These are phyloP conservation scores for Anoncus sp. DNA, from an alignment of 2,888 invertebrate genomes.

Conservation along the genomic window DNA sequence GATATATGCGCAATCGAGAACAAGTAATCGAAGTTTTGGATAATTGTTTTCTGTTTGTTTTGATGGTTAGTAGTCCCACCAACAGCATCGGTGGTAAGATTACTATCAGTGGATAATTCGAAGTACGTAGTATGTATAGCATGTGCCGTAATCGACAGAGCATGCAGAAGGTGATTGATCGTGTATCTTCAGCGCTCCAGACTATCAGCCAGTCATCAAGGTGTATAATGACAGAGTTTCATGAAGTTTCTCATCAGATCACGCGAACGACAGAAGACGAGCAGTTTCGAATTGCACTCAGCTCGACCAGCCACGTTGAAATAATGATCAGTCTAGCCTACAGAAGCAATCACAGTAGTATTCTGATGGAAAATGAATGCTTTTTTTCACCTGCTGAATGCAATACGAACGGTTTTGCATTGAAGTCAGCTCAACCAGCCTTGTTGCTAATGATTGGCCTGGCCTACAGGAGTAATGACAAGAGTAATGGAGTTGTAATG, in stretches of 20 bases:
- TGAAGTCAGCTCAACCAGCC: background rate
- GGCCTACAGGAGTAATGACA: background rate
- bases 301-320: background rate
- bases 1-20: constrained; percentile 23
- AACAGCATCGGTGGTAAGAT: background rate
- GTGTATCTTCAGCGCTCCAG: background rate
- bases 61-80: too few relatives aligned
- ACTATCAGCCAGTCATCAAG: constrained; percentile 15
- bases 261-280: background rate
- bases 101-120: constrained; percentile 20
- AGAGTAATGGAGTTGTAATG: background rate
- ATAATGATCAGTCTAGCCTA: background rate
- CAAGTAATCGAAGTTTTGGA: constrained; percentile 31
- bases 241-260: background rate
- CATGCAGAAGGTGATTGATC: constrained; percentile 17
- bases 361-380: background rate
- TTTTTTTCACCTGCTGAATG: too few relatives aligned
- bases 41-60: constrained; percentile 25
- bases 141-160: constrained; percentile 24
- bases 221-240: constrained; percentile 6
- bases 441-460: background rate
- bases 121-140: constrained; percentile 2
- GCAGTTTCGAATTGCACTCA: background rate
- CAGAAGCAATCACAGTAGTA: background rate
- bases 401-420: background rate